These are phyloP conservation scores for Phyllotreta cruciferae DNA, from an alignment of 2,888 invertebrate genomes.

Conservation along the genomic window DNA sequence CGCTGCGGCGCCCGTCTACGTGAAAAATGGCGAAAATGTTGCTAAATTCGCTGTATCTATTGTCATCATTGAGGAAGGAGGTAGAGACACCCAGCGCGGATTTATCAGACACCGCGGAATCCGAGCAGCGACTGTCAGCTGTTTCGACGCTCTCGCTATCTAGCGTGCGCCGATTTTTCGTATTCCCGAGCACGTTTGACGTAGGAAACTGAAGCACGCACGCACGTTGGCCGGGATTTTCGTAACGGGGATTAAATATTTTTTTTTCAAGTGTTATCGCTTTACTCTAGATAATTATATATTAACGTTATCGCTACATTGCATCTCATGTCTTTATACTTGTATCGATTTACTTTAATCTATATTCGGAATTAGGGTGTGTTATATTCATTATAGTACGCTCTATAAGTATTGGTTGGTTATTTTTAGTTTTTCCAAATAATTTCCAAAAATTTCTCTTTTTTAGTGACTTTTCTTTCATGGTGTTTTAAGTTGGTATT, in stretches of 20 bases:
- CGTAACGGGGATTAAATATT: slow-evolving; percentile 12
- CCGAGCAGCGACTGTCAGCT: slow-evolving; percentile 51
- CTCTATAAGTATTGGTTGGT: too few species aligned
- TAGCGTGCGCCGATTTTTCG: slow-evolving; percentile 40
- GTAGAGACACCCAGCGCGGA: slow-evolving; percentile 32
- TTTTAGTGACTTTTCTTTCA: too few species aligned
- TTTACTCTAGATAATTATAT: too few species aligned
- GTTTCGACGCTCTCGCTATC: slow-evolving; percentile 44
- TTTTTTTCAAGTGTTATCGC: neutral
- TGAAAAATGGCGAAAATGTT: slow-evolving; percentile 44
- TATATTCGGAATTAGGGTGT: too few species aligned
- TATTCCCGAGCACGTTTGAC: slow-evolving; percentile 26
- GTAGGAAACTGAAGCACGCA: slow-evolving; percentile 29
- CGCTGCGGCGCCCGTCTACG: slow-evolving; percentile 28
- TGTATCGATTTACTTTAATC: too few species aligned
- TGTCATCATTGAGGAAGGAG: slow-evolving; percentile 50
- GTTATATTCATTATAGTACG: too few species aligned
- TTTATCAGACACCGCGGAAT: slow-evolving; percentile 42
- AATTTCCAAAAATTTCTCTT: too few species aligned
- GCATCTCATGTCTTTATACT: too few species aligned
- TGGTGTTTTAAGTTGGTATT: too few species aligned
- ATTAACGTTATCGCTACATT: too few species aligned
- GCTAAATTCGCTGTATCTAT: slow-evolving; percentile 55
- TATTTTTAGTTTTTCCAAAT: too few species aligned
- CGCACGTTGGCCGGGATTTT: slow-evolving; percentile 37